These are phyloP conservation scores for Tyrophagus putrescentiae DNA, from an alignment of 1,140 invertebrate genomes.

Conservation along the genomic window DNA sequence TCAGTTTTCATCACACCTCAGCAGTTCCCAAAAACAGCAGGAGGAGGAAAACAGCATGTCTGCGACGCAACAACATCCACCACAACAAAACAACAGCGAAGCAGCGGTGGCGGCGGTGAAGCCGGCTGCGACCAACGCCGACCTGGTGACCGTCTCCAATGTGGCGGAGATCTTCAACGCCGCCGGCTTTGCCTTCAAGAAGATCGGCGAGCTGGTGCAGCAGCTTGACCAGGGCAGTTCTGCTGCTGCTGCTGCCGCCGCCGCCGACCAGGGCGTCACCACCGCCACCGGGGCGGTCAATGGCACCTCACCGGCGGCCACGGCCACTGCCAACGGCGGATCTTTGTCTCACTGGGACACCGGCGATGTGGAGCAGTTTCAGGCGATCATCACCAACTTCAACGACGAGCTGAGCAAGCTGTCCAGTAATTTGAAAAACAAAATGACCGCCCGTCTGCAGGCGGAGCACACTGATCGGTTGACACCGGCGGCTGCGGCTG, in stretches of 20 bases:
- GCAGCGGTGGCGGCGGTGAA: too few relatives aligned
- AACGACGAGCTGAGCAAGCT: background rate
- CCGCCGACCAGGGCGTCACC: background rate
- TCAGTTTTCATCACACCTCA: too few relatives aligned
- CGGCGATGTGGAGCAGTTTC: constrained; percentile 9
- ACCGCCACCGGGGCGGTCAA: too few relatives aligned
- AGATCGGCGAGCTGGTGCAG: constrained; percentile 7
- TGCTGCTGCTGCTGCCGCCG: background rate
- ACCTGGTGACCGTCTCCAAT: constrained; percentile 14
- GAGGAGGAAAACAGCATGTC: too few relatives aligned
- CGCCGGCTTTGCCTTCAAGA: constrained; percentile 10
- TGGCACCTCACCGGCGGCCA: background rate
- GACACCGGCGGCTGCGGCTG: background rate
- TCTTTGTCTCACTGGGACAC: constrained; percentile 12
- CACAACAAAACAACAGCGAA: too few relatives aligned
- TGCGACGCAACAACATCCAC: too few relatives aligned
- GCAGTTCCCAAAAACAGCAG: too few relatives aligned
- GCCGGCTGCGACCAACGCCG: too few relatives aligned
- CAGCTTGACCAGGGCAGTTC: background rate
- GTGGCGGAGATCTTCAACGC: constrained; percentile 8
- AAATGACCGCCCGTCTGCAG: background rate
- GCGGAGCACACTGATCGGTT: background rate
- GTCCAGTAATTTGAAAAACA: background rate
- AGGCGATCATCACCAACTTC: background rate
- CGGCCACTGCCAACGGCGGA: background rate